Evolutionary conservation across 2,797 vertebrate species (phyloP).

Genomic region (Notamacropus eugenii): DNA sequence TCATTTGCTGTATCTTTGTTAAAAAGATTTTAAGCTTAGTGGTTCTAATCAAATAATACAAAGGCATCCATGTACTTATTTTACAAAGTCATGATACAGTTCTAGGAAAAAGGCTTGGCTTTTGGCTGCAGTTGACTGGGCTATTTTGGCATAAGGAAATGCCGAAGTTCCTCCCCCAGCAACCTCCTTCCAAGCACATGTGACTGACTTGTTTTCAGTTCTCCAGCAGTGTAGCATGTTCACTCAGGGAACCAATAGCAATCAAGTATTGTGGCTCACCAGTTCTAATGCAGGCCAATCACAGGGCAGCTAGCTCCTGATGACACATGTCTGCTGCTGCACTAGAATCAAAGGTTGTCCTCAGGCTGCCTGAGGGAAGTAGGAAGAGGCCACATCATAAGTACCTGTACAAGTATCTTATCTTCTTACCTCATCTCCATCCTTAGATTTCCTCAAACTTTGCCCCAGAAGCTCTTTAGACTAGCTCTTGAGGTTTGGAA

Average conservation of each 20-base stretch:
- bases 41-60: neutral
- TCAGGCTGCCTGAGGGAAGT: neutral
- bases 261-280: constrained; percentile 89
- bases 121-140: neutral
- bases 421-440: constrained; percentile 49
- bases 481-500: neutral
- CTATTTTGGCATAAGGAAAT: constrained; percentile 44
- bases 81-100: neutral
- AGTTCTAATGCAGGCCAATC: constrained; percentile 92
- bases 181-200: constrained; percentile 65
- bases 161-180: constrained; percentile 56
- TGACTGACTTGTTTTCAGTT: constrained; percentile 86
- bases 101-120: neutral
- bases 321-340: constrained; percentile 57
- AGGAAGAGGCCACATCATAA: neutral
- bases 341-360: constrained; percentile 33
- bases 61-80: neutral
- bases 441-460: constrained; percentile 24
- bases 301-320: constrained; percentile 22
- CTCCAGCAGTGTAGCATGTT: constrained; percentile 87
- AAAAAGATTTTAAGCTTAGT: neutral
- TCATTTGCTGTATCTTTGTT: neutral
- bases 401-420: constrained; percentile 2
- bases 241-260: constrained; percentile 85
- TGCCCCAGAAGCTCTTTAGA: neutral